A percentile compares a stretch with the other conserved stretches of the same genome.
Evolutionary conservation across 2,888 invertebrate species (phyloP).

Genomic region (Thalpophila matura): DNA sequence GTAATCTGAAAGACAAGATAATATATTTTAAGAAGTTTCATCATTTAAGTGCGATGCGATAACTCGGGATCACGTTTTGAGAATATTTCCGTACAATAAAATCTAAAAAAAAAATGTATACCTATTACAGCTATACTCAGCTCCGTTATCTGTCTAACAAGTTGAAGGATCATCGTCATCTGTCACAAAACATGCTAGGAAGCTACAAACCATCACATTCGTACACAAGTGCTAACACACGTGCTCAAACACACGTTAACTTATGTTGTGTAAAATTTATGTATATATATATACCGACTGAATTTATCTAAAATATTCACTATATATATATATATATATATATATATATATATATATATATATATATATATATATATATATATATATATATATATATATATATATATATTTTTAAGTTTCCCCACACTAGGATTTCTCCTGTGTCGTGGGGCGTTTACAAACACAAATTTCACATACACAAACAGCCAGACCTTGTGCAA

Average conservation of each 20-base stretch:
- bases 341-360: too few species aligned
- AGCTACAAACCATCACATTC: slow-evolving; percentile 12
- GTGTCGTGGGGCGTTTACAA: too few species aligned
- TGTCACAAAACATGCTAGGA: not conserved
- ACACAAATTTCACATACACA: too few species aligned
- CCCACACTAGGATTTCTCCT: too few species aligned
- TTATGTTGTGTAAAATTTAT: slow-evolving; percentile 37
- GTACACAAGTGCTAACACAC: slow-evolving; percentile 38
- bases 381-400: too few species aligned
- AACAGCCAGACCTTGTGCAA: too few species aligned
- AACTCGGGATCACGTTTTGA: slow-evolving; percentile 20
- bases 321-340: too few species aligned
- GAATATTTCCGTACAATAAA: slow-evolving; percentile 40
- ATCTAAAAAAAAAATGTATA: not conserved
- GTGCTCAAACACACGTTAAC: slow-evolving; percentile 21
- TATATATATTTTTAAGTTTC: too few species aligned
- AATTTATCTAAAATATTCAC: too few species aligned
- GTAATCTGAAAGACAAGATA: slow-evolving; percentile 1
- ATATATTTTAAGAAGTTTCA: slow-evolving; percentile 15
- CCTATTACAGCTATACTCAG: slow-evolving; percentile 23
- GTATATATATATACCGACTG: too few species aligned
- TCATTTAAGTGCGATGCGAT: slow-evolving; percentile 17
- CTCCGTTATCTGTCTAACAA: slow-evolving; percentile 3
- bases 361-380: too few species aligned
- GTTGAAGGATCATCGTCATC: slow-evolving; percentile 27